Percentiles rank a stretch among this genome's conserved stretches.
Conservation (phyloP, 2,797 vertebrate species). For the Protosalanx chinensis region DNA sequence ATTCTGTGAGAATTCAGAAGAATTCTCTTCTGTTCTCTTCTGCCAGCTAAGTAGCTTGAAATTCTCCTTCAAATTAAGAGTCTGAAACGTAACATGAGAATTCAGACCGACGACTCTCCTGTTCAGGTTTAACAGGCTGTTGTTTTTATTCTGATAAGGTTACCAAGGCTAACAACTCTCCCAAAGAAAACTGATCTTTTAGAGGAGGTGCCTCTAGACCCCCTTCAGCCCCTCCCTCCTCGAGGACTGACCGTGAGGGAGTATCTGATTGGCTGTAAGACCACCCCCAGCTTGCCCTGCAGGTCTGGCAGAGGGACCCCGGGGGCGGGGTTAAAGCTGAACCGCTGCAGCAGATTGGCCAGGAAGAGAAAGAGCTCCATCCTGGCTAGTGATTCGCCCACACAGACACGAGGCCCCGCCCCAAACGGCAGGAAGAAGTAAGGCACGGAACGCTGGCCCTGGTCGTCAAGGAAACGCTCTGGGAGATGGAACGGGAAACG, state of each 20-base stretch:
- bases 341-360: slow-evolving; percentile 74
- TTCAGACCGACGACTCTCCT: no score
- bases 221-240: slow-evolving; percentile 7
- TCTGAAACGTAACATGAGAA: no score
- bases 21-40: no score
- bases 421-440: slow-evolving; percentile 74
- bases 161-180: no score
- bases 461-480: slow-evolving; percentile 74
- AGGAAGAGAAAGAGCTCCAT: slow-evolving; percentile 75
- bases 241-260: slow-evolving; percentile 48
- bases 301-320: slow-evolving; percentile 64
- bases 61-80: no score
- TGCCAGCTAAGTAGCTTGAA: no score
- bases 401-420: slow-evolving; percentile 75
- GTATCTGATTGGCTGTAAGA: slow-evolving; percentile 71
- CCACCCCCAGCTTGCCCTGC: slow-evolving; percentile 70
- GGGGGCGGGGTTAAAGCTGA: slow-evolving; percentile 60
- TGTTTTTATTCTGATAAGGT: no score
- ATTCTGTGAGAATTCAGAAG: no score
- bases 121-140: no score
- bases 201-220: neutral
- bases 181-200: no score
- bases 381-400: slow-evolving; percentile 74
- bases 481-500: neutral
- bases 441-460: slow-evolving; percentile 57